These are phyloP conservation scores for Zoroaster sp. DNA, from an alignment of 53 echinoderm and acorn worm genomes.

Conservation along the genomic window DNA sequence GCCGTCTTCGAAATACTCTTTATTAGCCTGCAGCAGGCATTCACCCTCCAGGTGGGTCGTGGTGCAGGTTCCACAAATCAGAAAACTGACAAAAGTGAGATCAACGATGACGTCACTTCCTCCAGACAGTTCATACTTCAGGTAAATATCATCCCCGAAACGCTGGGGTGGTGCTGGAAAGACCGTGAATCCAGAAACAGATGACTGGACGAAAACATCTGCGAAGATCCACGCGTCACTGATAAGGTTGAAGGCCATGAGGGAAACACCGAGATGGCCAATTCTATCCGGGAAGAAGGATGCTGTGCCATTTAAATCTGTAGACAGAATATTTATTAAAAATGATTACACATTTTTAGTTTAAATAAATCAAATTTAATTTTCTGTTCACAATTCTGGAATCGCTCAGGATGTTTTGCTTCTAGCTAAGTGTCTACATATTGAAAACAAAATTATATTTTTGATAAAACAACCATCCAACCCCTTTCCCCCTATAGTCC, in stretches of 20 bases:
- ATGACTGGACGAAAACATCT: background rate
- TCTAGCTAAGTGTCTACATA: too few species aligned
- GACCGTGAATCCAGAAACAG: slow-evolving; percentile 5
- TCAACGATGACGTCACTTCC: slow-evolving; percentile 1
- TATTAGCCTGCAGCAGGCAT: background rate
- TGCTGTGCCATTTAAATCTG: background rate
- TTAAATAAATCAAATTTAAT: too few species aligned
- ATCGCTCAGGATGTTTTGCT: too few species aligned
- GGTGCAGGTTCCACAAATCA: background rate
- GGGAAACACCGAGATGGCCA: slow-evolving; percentile 9
- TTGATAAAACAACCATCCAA: too few species aligned
- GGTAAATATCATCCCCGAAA: background rate
- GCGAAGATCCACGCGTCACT: background rate
- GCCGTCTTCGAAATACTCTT: slow-evolving; percentile 5
- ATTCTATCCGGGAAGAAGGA: background rate
- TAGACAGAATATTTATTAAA: background rate
- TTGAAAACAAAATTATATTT: too few species aligned
- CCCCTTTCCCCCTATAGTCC: too few species aligned
- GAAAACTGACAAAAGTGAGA: background rate
- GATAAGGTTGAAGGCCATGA: slow-evolving; percentile 24
- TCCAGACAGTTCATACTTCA: background rate
- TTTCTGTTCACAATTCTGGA: too few species aligned
- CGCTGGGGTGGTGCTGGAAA: background rate
- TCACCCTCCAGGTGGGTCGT: background rate
- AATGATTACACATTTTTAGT: background rate